Base-by-base conservation (phyloP, 2,888 invertebrate species). In the Drosophila prostipennis region DNA sequence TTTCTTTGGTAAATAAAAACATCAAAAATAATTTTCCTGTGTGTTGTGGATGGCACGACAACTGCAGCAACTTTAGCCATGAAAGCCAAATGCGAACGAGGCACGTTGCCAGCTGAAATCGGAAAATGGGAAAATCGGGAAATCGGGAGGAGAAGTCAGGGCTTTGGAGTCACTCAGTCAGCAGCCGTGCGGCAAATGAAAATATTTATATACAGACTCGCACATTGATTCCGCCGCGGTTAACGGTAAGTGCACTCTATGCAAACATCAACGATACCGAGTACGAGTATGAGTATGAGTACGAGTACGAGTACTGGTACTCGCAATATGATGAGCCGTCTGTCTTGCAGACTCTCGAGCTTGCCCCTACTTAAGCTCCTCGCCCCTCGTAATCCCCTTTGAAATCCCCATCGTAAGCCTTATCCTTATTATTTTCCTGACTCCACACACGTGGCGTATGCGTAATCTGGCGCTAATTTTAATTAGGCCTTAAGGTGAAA, bases 171-270 rank as follows among this genome's bases (percentile, higher is more conserved):
- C 64, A 64, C 52, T 52, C 65, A 65, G 64, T 37, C 67, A 57
- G 59, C 78, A 83, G 68, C 84, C 81, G 81, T 82, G 82, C 87
- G 87, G 87, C 84, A 86, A 74, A 77, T 59, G 60, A 68, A 70
- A 72, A 64, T 72, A 71, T 72, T 58, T 53, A 70, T 69, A 59
- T 23, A 70, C 70, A 57, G 43, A 69, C 51, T 69, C 19, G 64
- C 64, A 64, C 53, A 64, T 64, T 65, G 64, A 65, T 54, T 45
- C 64, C 55, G 46, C 57, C 34, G 4, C 53, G 51, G 14, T 60
- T 80, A 81, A 85, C 80, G 72, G 80, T 81, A 82, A 81, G 70
- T 54, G 54, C 45, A 65, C 67, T 65, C 77, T 75, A 71, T 77
- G 85, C 79, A 81, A 77, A 77, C 75, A 81, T 80, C 65, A 60